phyloP scores from a whole-genome alignment of 37 sponge, comb jelly and placozoan genomes.

The Hormiphora californensis region DNA sequence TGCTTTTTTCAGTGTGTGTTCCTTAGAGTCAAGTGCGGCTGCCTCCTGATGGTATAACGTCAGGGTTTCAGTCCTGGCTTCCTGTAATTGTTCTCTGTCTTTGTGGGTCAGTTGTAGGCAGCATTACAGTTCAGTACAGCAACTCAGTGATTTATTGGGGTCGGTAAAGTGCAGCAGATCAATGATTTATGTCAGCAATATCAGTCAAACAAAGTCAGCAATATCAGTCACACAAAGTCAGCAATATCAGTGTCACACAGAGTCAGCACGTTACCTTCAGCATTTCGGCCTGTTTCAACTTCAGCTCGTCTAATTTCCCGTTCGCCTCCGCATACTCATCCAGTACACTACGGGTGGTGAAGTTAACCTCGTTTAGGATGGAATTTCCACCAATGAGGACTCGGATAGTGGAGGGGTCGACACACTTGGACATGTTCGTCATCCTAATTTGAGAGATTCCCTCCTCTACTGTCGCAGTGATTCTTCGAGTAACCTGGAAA shows the following conservation, averaged over 20 bases:
- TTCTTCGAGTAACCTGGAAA: conserved; percentile 29
- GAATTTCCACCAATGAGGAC: conserved; percentile 42
- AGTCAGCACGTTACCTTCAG: conserved; percentile 5
- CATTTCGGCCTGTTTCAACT: not conserved
- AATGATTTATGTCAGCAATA: too few species aligned
- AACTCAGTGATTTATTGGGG: too few species aligned
- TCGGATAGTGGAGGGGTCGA: conserved; percentile 35
- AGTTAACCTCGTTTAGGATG: conserved; percentile 46
- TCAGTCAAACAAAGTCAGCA: not conserved
- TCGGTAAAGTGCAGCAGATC: too few species aligned
- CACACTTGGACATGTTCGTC: conserved; percentile 46
- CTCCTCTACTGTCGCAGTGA: conserved; percentile 5
- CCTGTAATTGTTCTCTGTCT: not conserved
- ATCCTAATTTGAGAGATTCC: conserved; percentile 44
- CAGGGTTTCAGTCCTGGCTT: not conserved
- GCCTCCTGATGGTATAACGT: not conserved
- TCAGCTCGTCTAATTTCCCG: conserved; percentile 2
- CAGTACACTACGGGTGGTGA: conserved; percentile 1
- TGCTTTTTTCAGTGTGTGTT: conserved; percentile 8
- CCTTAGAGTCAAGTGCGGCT: not conserved
- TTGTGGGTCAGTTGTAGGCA: too few species aligned
- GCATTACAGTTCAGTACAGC: too few species aligned
- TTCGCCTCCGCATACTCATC: conserved; percentile 24
- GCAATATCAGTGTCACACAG: too few species aligned
- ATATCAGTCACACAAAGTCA: too few species aligned